phyloP scores from a whole-genome alignment of 2,888 invertebrate genomes.

The Ligdia adustata region DNA sequence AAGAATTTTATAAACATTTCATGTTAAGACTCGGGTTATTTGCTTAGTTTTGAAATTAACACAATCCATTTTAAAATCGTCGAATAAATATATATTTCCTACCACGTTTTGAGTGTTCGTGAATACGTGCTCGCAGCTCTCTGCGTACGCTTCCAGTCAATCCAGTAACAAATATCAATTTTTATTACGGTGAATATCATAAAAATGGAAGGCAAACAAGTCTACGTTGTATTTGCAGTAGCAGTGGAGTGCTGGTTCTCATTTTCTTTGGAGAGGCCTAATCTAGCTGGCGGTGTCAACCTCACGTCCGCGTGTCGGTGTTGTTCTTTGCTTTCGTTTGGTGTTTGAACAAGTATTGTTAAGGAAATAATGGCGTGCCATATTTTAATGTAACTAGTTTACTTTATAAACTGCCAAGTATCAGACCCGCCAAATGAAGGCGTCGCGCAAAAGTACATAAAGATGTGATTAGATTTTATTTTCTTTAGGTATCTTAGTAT shows the following conservation, averaged over 20 bases:
- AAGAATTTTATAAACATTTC: too few relatives aligned
- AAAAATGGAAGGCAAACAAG: constrained; percentile 79
- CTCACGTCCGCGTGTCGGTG: constrained; percentile 71
- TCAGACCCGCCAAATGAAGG: too few relatives aligned
- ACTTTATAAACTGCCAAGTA: too few relatives aligned
- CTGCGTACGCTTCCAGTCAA: constrained; percentile 59
- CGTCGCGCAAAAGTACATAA: too few relatives aligned
- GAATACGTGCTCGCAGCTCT: constrained; percentile 19
- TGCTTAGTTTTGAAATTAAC: too few relatives aligned
- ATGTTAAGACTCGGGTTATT: too few relatives aligned
- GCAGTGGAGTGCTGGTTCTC: constrained; percentile 67
- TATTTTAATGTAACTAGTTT: too few relatives aligned
- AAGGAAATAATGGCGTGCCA: too few relatives aligned
- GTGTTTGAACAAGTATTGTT: constrained; percentile 10
- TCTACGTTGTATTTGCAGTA: constrained; percentile 68
- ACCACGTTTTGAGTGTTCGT: neutral
- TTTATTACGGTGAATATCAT: constrained; percentile 63
- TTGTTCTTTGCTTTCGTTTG: constrained; percentile 71
- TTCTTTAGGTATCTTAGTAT: too few relatives aligned
- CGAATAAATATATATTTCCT: neutral
- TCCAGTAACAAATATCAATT: constrained; percentile 62
- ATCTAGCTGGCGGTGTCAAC: constrained; percentile 64
- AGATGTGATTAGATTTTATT: too few relatives aligned
- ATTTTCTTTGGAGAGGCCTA: constrained; percentile 70
- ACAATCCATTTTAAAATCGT: too few relatives aligned